These are phyloP conservation scores for Gobionotothen gibberifrons DNA, from an alignment of 2,797 vertebrate genomes.

Conservation along the genomic window DNA sequence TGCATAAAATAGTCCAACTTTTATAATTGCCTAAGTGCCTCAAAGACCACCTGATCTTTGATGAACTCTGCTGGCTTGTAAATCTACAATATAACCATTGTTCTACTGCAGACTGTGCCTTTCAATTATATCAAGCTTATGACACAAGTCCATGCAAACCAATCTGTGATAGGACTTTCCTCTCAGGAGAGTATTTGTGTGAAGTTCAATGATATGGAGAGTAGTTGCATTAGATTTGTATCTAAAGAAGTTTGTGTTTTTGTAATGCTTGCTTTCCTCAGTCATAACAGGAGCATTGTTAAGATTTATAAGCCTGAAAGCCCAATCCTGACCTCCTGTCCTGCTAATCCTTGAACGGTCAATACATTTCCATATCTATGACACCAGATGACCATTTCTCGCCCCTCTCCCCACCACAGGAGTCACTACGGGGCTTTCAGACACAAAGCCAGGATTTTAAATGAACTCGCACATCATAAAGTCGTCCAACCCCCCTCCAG, in stretches of 20 bases:
- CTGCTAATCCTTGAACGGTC: constrained; percentile 62
- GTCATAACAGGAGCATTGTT: constrained; percentile 44
- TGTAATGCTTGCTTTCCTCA: constrained; percentile 5
- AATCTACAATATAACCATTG: constrained; percentile 69
- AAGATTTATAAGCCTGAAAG: constrained; percentile 49
- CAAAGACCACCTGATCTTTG: constrained; percentile 58
- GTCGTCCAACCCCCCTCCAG: constrained; percentile 42
- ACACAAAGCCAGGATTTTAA: constrained; percentile 74
- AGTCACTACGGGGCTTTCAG: constrained; percentile 65
- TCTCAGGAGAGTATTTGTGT: constrained; percentile 10
- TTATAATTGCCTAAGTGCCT: constrained; percentile 44
- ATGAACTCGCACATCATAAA: constrained; percentile 72
- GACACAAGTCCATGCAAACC: constrained; percentile 33
- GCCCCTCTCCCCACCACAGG: constrained; percentile 57
- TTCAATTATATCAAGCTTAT: constrained; percentile 49
- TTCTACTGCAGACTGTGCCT: constrained; percentile 43
- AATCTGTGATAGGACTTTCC: constrained; percentile 31
- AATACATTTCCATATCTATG: constrained; percentile 83
- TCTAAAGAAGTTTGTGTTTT: constrained; percentile 5
- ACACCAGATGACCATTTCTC: constrained; percentile 78
- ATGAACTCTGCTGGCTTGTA: constrained; percentile 45
- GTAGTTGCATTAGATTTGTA: constrained; percentile 12
- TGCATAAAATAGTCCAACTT: constrained; percentile 13
- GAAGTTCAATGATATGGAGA: constrained; percentile 13
- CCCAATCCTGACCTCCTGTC: constrained; percentile 64